phyloP scores from a whole-genome alignment of 2,888 invertebrate species.

The Ormia ochracea region DNA sequence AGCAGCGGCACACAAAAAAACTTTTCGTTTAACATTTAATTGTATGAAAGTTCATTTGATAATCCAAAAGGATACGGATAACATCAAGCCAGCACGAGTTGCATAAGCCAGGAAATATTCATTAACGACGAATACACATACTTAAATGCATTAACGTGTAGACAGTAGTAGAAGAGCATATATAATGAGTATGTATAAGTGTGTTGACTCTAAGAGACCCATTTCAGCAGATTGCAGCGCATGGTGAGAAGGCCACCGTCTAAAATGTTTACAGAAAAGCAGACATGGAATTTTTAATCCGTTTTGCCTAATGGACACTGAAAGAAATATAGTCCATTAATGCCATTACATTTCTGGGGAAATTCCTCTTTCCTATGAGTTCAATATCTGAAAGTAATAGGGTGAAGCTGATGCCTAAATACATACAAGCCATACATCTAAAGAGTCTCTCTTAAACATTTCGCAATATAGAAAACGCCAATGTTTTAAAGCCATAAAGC shows the following conservation, averaged over 20 bases:
- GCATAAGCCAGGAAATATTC: slow-evolving; percentile 42
- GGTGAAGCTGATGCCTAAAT: too few relatives aligned
- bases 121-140: slow-evolving; percentile 38
- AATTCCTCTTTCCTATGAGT: not conserved
- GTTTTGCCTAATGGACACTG: slow-evolving; percentile 66
- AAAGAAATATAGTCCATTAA: not conserved
- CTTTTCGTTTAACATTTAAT: slow-evolving; percentile 65
- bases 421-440: too few relatives aligned
- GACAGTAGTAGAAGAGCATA: not conserved
- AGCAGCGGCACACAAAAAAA: slow-evolving; percentile 58
- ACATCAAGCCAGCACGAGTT: slow-evolving; percentile 25
- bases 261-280: not conserved
- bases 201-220: slow-evolving; percentile 57
- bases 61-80: slow-evolving; percentile 60
- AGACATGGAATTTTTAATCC: slow-evolving; percentile 70
- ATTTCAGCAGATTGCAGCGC: slow-evolving; percentile 68
- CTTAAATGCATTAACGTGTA: slow-evolving; percentile 24
- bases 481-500: too few relatives aligned
- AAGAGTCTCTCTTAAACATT: too few relatives aligned
- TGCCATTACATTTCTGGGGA: not conserved
- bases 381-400: too few relatives aligned
- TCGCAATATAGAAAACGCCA: too few relatives aligned
- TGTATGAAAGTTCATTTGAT: slow-evolving; percentile 67
- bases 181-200: not conserved
- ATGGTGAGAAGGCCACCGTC: slow-evolving; percentile 8